Evolutionary conservation across 1,140 invertebrate species (phyloP), one percentile per base, ranked within the genome.

Genomic region (Antheraea mylitta): DNA sequence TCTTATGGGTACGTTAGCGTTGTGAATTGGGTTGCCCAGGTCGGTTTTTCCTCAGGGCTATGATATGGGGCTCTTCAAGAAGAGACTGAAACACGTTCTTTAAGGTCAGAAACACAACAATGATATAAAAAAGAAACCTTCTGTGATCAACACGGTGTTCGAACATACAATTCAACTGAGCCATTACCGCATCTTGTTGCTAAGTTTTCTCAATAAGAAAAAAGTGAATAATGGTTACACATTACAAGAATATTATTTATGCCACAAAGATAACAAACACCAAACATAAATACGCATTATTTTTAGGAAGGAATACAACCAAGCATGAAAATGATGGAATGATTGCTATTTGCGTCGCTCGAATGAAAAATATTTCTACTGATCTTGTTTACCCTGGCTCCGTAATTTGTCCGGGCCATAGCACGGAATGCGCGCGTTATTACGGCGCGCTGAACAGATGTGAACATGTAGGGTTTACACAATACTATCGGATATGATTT

Each of bases 331-430:
- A 86, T 85, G 82, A 87, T 83, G 79, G 78, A 85, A 78, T 74
- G 80, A 76, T 69, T 83, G 72, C 77, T 79, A 80, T 85, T 82
- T 82, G 75, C 72, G 80, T 80, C 73, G 74, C 75, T 81, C 78
- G 77, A 75, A 80, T 80, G 81, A 83, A 83, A 86, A 80, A 86
- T 85, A 85, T 83, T 82, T 80, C 70, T 68, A 80, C 73, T 81
- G 80, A 85, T 83, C 79, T 82, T 86, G 85, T 87, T 87, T 87
- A 86, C 82, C 79, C 81, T 85, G 83, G 83, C 76, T 80, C 70
- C 72, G 71, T 83, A 82, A 86, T 86, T 80, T 77, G 71, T 65
- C 42, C 66, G 67, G 60, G 69, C 64, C 66, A 66, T 48, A 68
- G 68, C 60, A 66, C 71, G 64, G 63, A 45, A 69, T 74, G 60